phyloP scores from a whole-genome alignment of 2,113 vertebrate species.

The Corapipo altera region DNA sequence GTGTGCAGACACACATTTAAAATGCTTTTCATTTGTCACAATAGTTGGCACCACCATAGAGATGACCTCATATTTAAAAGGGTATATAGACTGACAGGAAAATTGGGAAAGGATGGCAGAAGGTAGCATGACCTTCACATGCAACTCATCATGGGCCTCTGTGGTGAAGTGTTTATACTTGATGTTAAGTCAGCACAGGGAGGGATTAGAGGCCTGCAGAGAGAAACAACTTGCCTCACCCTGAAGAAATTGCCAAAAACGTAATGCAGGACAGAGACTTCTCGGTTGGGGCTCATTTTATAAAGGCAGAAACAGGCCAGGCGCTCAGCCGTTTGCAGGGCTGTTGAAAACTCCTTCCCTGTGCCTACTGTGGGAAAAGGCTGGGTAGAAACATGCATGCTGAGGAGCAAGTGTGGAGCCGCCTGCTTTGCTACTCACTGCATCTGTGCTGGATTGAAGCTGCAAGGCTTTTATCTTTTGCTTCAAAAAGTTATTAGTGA shows the following conservation, averaged over 20 bases:
- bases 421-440: not conserved
- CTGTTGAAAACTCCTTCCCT: not conserved
- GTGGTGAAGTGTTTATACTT: not conserved
- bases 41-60: not conserved
- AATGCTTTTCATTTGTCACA: conserved; percentile 19
- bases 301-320: not conserved
- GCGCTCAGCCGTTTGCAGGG: rapidly evolving
- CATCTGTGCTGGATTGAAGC: not conserved
- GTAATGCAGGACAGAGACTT: not conserved
- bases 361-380: not conserved
- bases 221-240: conserved; percentile 6
- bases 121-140: not conserved
- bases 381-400: rapidly evolving
- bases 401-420: not conserved
- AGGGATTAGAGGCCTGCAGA: not conserved
- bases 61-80: conserved; percentile 28
- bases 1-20: not conserved
- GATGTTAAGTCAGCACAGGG: not conserved
- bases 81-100: not conserved
- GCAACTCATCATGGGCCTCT: not conserved
- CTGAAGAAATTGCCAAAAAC: conserved; percentile 14
- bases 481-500: not conserved
- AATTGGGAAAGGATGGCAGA: not conserved
- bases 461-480: not conserved
- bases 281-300: not conserved